Evolutionary conservation across 2,113 vertebrate species (phyloP), one percentile per base, ranked within the genome.

Genomic region (Lampris incognitus): DNA sequence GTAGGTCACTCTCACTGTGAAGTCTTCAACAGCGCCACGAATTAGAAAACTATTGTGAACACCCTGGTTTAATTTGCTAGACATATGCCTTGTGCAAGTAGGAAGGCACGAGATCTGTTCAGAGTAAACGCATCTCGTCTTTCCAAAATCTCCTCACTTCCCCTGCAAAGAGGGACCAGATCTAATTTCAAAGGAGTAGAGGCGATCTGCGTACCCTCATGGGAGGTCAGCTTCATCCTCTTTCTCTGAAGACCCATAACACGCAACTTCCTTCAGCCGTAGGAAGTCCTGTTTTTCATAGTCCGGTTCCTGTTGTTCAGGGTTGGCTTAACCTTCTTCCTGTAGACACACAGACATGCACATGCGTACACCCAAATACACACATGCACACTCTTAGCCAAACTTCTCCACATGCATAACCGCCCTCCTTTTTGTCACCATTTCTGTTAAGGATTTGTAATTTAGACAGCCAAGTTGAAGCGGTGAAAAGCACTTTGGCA

Each of bases 401-500:
- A 24, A 24, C 24, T 24, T 24, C 24, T 24, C 24, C 24, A 24
- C 24, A 24, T 24, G 8, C 57, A 57, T 74, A 49, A 75, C 10
- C 76, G 67, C 49, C 72, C 42, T 62, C 72, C 60, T 75, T 72
- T 81, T 48, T 6, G 46, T 75, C 68, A 65, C 56, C 48, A 72
- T 85, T 68, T 80, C 80, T 61, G 54, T 80, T 77, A 83, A 80
- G 66, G 79, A 11, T 75, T 85, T 87, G 63, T 77, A 59, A 79
- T 84, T 79, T 81, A 84, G 74, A 87, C 62, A 63, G 59, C 74
- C 82, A 83, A 87, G 82, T 86, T 85, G 61, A 88, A 89, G 85
- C 85, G 88, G 82, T 92, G 84, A 92, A 91, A 94, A 94, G 93
- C 94, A 95, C 93, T 95, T 94, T 93, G 94, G 92, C 89, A 94